phyloP scores from a whole-genome alignment of 2,888 invertebrate genomes.

The Tanypteryx hageni region DNA sequence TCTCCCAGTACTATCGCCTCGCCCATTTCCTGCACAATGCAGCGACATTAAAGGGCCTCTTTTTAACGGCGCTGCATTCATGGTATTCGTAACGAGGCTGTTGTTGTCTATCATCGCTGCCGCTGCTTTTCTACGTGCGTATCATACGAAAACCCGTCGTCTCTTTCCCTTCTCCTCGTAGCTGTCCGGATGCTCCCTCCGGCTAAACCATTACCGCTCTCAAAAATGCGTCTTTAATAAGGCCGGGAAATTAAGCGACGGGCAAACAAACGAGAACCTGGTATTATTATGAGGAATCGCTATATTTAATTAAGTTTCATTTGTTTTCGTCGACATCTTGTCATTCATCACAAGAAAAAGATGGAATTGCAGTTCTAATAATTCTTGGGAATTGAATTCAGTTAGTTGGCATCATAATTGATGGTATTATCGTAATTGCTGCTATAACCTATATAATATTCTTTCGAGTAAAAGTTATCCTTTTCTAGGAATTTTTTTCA shows the following conservation, averaged over 20 bases:
- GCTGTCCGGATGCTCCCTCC: neutral
- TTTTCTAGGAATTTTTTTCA: too few species aligned
- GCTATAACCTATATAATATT: too few species aligned
- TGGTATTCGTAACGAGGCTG: conserved; percentile 1
- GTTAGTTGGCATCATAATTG: too few species aligned
- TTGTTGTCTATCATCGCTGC: neutral
- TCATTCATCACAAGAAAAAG: neutral
- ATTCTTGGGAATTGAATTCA: too few species aligned
- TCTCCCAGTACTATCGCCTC: too few species aligned
- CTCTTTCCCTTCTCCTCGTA: neutral
- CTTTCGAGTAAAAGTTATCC: too few species aligned
- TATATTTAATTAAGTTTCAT: neutral
- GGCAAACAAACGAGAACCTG: neutral
- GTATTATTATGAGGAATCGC: neutral
- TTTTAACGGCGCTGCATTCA: conserved; percentile 19
- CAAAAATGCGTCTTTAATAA: conserved; percentile 9
- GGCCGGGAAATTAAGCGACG: neutral
- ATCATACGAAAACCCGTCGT: neutral
- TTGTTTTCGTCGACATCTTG: neutral
- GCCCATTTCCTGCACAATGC: conserved; percentile 2
- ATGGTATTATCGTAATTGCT: too few species aligned
- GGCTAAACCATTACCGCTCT: neutral
- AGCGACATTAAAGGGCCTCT: neutral
- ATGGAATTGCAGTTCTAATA: too few species aligned
- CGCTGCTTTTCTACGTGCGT: conserved; percentile 2